A percentile compares a stretch with the other conserved stretches of the same genome.
These are phyloP conservation scores for Nemopilema nomurai DNA, from an alignment of 30 jellyfish, hydroid and myxozoan species.

Conservation along the genomic window DNA sequence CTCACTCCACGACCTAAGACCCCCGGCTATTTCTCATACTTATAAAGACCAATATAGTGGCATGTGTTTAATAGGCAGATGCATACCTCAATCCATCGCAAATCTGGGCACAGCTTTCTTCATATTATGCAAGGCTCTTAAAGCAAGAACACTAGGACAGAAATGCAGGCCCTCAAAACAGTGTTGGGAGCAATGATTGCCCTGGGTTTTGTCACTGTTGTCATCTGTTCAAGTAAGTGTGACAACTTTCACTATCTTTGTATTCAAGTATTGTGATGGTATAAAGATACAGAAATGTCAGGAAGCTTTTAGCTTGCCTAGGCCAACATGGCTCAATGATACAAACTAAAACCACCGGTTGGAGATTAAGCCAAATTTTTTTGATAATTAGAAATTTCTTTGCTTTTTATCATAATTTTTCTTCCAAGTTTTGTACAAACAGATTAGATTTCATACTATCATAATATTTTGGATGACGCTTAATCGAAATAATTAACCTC, in stretches of 20 bases:
- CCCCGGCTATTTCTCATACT: not conserved
- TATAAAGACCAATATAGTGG: not conserved
- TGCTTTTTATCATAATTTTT: no score
- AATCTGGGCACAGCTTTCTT: not conserved
- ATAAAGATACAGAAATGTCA: no score
- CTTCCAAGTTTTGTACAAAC: no score
- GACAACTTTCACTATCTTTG: not conserved
- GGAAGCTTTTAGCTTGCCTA: no score
- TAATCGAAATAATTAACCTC: no score
- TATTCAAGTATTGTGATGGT: no score
- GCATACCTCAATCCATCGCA: not conserved
- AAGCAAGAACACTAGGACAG: not conserved
- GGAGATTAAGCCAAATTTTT: no score
- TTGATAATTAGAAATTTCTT: no score
- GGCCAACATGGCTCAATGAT: no score
- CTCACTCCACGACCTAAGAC: not conserved
- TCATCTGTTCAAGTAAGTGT: not conserved
- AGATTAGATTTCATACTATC: no score
- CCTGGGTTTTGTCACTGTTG: not conserved
- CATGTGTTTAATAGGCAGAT: not conserved
- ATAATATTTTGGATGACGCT: no score
- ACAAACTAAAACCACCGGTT: no score
- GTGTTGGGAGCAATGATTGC: not conserved
- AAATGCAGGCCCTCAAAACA: not conserved
- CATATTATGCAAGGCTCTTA: not conserved